Percentiles rank a stretch among this genome's conserved stretches.
Conservation (phyloP, 2,113 vertebrate genomes). For the Megaceryle torquata region DNA sequence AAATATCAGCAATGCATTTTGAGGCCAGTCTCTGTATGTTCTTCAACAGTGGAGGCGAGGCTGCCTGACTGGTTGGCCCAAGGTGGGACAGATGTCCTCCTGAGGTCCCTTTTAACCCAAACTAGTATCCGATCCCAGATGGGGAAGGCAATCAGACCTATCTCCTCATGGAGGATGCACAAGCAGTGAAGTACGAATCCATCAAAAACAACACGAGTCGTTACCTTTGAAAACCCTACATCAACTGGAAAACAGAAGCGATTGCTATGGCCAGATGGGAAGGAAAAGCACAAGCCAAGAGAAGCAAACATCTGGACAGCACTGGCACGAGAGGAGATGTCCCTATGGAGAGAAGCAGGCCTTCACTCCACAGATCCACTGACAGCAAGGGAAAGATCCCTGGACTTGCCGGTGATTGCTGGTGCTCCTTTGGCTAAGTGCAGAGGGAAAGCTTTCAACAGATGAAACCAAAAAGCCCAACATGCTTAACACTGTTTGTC, state of each 20-base stretch:
- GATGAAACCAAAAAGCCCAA: neutral
- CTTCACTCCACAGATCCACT: neutral
- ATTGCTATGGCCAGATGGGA: neutral
- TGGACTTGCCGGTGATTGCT: neutral
- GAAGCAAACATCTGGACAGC: neutral
- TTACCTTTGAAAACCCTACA: neutral
- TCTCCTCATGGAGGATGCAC: too few species aligned
- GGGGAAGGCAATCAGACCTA: neutral
- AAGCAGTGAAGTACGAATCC: neutral
- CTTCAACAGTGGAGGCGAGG: neutral
- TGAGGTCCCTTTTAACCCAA: neutral
- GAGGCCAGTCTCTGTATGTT: rapidly evolving
- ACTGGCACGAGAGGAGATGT: neutral
- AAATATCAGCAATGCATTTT: neutral
- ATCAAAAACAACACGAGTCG: neutral
- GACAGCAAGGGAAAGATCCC: neutral
- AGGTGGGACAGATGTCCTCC: neutral
- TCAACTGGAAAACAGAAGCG: neutral
- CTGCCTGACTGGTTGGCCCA: neutral
- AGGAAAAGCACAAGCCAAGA: neutral
- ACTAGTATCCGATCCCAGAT: neutral
- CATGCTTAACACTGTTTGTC: neutral
- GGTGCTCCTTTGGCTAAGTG: neutral
- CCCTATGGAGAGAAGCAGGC: neutral
- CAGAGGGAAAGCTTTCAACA: neutral